phyloP scores from a whole-genome alignment of 1,140 invertebrate genomes.

The Zaprionus kolodkinae region DNA sequence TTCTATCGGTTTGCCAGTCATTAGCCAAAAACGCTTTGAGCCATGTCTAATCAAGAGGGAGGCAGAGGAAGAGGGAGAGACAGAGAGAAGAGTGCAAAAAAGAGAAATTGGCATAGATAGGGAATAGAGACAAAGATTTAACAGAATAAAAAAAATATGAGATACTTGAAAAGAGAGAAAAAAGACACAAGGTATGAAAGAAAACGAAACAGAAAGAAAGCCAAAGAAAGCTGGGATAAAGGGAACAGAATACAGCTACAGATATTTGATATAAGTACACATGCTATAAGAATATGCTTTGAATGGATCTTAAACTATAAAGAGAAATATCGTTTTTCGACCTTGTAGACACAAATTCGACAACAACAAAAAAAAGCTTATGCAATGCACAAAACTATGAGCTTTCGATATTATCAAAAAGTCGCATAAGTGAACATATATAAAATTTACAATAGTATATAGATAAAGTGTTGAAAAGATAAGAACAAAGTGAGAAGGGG shows the following conservation, averaged over 20 bases:
- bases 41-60: conserved; percentile 21
- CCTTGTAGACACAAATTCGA: not conserved
- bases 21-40: conserved; percentile 8
- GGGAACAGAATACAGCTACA: not conserved
- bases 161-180: not conserved
- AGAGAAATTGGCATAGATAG: not conserved
- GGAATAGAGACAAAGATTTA: not conserved
- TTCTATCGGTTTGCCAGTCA: conserved; percentile 5
- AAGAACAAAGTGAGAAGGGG: not conserved
- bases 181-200: not conserved
- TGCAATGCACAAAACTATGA: not conserved
- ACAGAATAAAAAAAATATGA: not conserved
- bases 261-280: not conserved
- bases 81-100: not conserved
- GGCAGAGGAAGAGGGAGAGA: not conserved
- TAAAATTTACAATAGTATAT: conserved; percentile 3
- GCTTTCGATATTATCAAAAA: not conserved
- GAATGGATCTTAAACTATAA: not conserved
- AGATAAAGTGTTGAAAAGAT: not conserved
- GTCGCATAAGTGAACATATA: not conserved
- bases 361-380: not conserved
- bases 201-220: not conserved
- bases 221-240: not conserved
- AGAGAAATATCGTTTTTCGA: not conserved
- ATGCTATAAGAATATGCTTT: not conserved